Evolutionary conservation across 2,888 invertebrate genomes (phyloP), one percentile per base, ranked within the genome.

Genomic region (Hololepta plana): DNA sequence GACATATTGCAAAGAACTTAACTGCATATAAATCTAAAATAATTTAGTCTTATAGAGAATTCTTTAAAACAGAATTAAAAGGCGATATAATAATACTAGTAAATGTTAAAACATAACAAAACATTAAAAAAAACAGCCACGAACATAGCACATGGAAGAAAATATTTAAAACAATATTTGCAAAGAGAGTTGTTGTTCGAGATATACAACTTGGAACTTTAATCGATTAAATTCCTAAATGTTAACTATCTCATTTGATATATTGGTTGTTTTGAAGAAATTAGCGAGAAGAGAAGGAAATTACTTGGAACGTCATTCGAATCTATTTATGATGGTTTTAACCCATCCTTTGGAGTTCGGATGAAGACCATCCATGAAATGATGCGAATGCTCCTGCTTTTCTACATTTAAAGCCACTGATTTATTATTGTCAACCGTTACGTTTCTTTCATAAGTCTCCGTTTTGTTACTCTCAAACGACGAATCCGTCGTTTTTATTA

Each of bases 281-380:
- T n/a, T 10, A 27, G n/a, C 12, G 14, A 29, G 12, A 20, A 27
- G 26, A 20, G 14, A 16, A 17, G 21, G 21, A 22, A n/a, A 13
- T 23, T 38, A 33, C 36, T 35, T 34, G 32, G 33, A 36, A 29
- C 37, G 41, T 53, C 49, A 69, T 60, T 76, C 74, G 44, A 76
- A 67, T 57, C 72, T 67, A 38, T 70, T 72, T 8, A 75, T 72
- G 41, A 77, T 71, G 41, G 75, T 70, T 42, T 71, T 72, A 0
- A 77, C 77, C 76, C 76, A 77, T 39, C 68, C 69, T 53, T 65
- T 64, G 3, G 53, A 15, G 26, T 28, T 33, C 12, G 26, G 26
- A 24, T 28, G 24, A 17, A 17, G 17, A 17, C 7, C n/a, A 17
- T 17, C 7, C 7, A 7, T 17, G 17, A 17, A 17, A 14, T 31